Evolutionary conservation across 2,888 invertebrate genomes (phyloP).

Genomic region (Trichopria drosophilae): DNA sequence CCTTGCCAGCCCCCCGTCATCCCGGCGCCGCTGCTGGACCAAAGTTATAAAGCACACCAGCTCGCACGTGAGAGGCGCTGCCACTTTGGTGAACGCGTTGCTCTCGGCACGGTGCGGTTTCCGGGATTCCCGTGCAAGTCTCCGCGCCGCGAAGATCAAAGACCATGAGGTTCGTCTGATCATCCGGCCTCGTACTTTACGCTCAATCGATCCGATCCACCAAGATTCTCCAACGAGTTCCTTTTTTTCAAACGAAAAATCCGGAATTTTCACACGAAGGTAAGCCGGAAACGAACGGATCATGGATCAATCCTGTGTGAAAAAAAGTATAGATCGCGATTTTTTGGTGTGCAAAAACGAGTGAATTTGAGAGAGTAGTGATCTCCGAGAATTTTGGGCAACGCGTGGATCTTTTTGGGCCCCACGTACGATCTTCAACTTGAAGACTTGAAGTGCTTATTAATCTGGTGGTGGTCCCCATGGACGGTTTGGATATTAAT

Average conservation of each 20-base stretch:
- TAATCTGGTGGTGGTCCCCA: too few species aligned
- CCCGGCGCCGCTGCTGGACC: conserved; percentile 39
- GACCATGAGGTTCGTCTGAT: not conserved
- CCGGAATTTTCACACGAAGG: too few species aligned
- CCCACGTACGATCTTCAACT: too few species aligned
- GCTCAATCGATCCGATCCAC: too few species aligned
- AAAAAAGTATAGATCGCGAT: not conserved
- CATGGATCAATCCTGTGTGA: not conserved
- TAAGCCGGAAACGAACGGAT: not conserved
- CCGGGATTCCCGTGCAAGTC: conserved; percentile 30
- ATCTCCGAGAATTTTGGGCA: too few species aligned
- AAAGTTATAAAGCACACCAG: conserved; percentile 56
- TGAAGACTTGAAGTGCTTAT: too few species aligned
- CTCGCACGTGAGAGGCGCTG: conserved; percentile 47
- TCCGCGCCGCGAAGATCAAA: conserved; percentile 31
- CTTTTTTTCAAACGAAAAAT: too few species aligned
- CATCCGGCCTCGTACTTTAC: not conserved
- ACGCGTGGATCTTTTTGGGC: too few species aligned
- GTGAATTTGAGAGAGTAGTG: too few species aligned
- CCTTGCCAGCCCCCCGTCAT: conserved; percentile 32
- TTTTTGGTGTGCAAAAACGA: not conserved
- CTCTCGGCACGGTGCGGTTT: conserved; percentile 46
- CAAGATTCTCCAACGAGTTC: not conserved
- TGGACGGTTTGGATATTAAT: too few species aligned
- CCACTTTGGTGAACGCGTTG: conserved; percentile 51